A percentile compares a stretch with the other conserved stretches of the same genome.
These are phyloP conservation scores for Megaleporinus macrocephalus DNA, from an alignment of 2,113 vertebrate genomes.

Conservation along the genomic window DNA sequence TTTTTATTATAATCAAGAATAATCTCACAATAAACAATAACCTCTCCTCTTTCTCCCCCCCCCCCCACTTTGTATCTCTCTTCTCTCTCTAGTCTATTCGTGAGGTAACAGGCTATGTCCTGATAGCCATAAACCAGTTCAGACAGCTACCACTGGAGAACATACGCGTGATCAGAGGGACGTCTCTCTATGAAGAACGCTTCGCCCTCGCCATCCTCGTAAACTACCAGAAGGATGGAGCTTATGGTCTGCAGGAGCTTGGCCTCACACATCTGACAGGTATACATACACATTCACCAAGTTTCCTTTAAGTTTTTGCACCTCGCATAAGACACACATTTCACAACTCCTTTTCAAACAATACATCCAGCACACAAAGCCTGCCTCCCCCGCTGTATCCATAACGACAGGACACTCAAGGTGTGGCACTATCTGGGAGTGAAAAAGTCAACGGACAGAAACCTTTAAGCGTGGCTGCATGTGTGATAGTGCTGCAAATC, in stretches of 20 bases:
- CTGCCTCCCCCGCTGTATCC: background rate
- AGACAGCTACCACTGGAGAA: conserved; percentile 82
- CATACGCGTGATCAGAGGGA: conserved; percentile 90
- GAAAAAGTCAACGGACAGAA: conserved; percentile 5
- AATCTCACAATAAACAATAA: background rate
- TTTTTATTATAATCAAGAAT: too few relatives aligned
- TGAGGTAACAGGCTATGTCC: conserved; percentile 92
- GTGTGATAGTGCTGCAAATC: background rate
- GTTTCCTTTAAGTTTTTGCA: background rate
- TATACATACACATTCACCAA: conserved; percentile 55
- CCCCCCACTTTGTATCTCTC: background rate
- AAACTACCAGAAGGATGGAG: conserved; percentile 88
- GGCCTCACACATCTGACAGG: conserved; percentile 88
- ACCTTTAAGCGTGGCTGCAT: conserved; percentile 21
- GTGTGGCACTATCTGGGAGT: conserved; percentile 1
- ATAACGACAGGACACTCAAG: conserved; percentile 20
- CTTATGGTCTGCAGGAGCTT: conserved; percentile 83
- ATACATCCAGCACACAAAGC: background rate
- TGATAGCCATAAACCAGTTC: conserved; percentile 89
- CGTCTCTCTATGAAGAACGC: conserved; percentile 81
- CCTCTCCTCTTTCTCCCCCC: background rate
- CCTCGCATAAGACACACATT: background rate
- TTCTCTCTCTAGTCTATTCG: conserved; percentile 84
- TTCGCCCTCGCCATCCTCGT: conserved; percentile 87
- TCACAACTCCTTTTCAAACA: background rate